Evolutionary conservation across 2,888 invertebrate genomes (phyloP).

Genomic region (Amiota minor): DNA sequence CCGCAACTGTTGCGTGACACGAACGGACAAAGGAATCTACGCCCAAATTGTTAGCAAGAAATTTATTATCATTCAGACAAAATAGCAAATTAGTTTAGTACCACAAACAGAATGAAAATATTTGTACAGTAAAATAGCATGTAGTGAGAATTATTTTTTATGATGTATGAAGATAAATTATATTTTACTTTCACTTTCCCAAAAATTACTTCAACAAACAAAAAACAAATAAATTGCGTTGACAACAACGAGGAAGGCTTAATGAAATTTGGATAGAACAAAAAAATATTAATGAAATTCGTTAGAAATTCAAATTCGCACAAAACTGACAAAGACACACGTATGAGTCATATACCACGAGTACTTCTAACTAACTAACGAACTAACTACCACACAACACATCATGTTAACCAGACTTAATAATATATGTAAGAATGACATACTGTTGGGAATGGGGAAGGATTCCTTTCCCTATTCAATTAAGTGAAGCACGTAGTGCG

Average conservation of each 20-base stretch:
- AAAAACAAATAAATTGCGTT: slow-evolving; percentile 3
- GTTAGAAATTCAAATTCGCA: too few relatives aligned
- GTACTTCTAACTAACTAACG: too few relatives aligned
- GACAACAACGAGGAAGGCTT: neutral
- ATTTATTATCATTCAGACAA: neutral
- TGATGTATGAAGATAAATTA: slow-evolving; percentile 15
- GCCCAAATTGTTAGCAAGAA: neutral
- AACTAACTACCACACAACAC: too few relatives aligned
- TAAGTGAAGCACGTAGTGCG: too few relatives aligned
- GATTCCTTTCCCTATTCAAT: too few relatives aligned
- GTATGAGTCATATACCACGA: too few relatives aligned
- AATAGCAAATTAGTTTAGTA: neutral
- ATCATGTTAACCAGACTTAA: too few relatives aligned
- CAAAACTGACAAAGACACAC: too few relatives aligned
- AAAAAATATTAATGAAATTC: neutral
- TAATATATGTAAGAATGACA: too few relatives aligned
- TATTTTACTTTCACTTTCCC: neutral
- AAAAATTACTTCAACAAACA: neutral
- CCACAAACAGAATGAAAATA: neutral
- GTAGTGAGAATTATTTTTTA: neutral
- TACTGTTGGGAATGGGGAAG: too few relatives aligned
- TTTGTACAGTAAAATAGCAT: neutral
- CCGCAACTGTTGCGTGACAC: slow-evolving; percentile 1
- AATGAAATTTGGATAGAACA: neutral
- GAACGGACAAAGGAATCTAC: slow-evolving; percentile 4